These are phyloP conservation scores for Norana najaformis DNA, from an alignment of 2,888 invertebrate genomes.

Conservation along the genomic window DNA sequence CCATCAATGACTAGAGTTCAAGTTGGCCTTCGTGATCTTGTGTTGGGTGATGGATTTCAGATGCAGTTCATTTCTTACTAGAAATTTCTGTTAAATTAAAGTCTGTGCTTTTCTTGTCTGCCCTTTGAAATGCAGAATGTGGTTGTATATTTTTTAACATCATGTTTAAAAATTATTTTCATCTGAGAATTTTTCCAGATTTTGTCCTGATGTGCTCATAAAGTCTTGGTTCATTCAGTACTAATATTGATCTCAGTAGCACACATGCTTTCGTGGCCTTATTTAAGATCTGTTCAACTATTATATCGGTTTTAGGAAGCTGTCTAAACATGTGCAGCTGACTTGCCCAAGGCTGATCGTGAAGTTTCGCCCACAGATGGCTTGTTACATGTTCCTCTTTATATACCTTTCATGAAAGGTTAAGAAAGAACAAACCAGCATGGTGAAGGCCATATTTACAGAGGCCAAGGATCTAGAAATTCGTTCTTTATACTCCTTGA, in stretches of 20 bases:
- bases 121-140: background rate
- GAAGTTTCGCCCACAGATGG: background rate
- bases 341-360: background rate
- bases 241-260: background rate
- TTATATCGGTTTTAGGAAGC: background rate
- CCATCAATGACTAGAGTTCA: background rate
- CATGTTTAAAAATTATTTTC: constrained; percentile 1
- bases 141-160: constrained; percentile 1
- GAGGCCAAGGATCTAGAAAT: too few relatives aligned
- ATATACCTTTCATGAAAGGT: background rate
- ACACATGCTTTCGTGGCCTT: background rate
- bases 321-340: background rate
- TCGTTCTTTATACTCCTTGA: background rate
- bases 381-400: background rate
- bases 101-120: background rate
- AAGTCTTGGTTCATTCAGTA: constrained; percentile 1
- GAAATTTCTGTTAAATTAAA: background rate
- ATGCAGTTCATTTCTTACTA: background rate
- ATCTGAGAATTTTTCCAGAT: background rate
- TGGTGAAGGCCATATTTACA: background rate
- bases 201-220: background rate
- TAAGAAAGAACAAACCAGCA: background rate
- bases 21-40: background rate
- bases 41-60: background rate
- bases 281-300: constrained; percentile 1